A percentile compares a stretch with the other conserved stretches of the same genome.
Conservation (phyloP, 2,113 vertebrate species). For the Odontesthes bonariensis region DNA sequence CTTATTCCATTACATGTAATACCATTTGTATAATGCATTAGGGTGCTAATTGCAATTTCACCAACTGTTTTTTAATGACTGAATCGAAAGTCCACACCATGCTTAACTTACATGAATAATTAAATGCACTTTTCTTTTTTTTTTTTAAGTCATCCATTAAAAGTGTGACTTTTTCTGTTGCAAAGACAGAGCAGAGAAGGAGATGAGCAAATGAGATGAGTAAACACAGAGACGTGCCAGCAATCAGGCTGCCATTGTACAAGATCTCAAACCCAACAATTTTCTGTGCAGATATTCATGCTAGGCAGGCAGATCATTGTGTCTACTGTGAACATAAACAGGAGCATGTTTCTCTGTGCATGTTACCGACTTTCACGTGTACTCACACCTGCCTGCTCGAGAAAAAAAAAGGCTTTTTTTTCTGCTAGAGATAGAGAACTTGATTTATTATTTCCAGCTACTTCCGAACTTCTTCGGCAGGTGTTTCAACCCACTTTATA, state of each 20-base stretch:
- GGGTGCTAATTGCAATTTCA: too few species aligned
- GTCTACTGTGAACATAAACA: constrained; percentile 23
- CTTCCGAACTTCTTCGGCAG: too few species aligned
- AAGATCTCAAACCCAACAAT: constrained; percentile 36
- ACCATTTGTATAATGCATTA: not conserved
- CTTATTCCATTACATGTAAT: not conserved
- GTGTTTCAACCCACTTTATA: too few species aligned
- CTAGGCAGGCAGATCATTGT: constrained; percentile 6
- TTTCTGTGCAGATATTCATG: constrained; percentile 11
- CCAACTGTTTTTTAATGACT: too few species aligned
- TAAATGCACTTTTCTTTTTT: too few species aligned
- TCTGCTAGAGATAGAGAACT: not conserved
- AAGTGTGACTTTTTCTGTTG: not conserved
- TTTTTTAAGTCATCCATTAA: too few species aligned
- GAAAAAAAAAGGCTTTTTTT: not conserved
- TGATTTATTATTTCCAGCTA: too few species aligned
- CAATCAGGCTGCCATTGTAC: constrained; percentile 62
- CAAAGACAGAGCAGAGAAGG: constrained; percentile 11
- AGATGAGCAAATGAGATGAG: constrained; percentile 17
- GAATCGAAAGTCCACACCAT: too few species aligned
- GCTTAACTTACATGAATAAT: too few species aligned
- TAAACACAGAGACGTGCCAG: constrained; percentile 21
- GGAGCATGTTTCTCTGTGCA: constrained; percentile 14
- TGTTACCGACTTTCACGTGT: not conserved
- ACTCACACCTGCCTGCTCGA: not conserved